Evolutionary conservation across 2,888 invertebrate genomes (phyloP), one percentile per base, ranked within the genome.

Genomic region (Dolomedes plantarius): DNA sequence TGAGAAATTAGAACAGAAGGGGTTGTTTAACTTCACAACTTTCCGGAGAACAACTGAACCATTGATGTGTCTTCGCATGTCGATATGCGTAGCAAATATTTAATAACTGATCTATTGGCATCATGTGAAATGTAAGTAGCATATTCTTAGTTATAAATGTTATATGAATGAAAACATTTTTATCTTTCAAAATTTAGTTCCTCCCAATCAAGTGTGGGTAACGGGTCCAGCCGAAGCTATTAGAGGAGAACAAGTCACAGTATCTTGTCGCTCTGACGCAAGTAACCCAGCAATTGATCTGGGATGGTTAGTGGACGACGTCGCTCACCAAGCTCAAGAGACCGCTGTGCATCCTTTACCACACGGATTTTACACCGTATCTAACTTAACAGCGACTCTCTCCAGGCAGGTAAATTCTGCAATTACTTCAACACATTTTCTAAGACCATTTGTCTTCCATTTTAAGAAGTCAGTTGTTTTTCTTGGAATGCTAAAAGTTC

Each of bases 341-440:
- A 83, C 81, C 29, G 86, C 89, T 73, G 89, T 89, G 13, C 78
- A 77, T 36, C 80, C 82, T 28, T 90, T 92, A 0, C 92, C 93
- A 93, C 96, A 96, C 64, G 98, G 98, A 50, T 97, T 95, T 95
- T 95, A 96, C 80, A 97, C 98, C 0, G 94, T 94, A 0, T 97
- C 98, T 0, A 97, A 97, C 91, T 95, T 98, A 75, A 96, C 95
- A 0, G 95, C 96, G 82, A 93, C 94, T 0, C 88, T 92, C 89
- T 90, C 88, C 29, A 86, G 73, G 68, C 88, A 86, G 85, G 88
- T 88, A 86, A 86, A 74, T 86, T 73, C 62, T 27, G 32, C n/a
- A 36, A 50, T 56, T 79, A 68, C 32, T 41, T 78, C 7, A 23
- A 39, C 36, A 36, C 5, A 36, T 36, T 36, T 36, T 36, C 36